Evolutionary conservation across 1,140 invertebrate species (phyloP).

Genomic region (Macrostomum lignano): DNA sequence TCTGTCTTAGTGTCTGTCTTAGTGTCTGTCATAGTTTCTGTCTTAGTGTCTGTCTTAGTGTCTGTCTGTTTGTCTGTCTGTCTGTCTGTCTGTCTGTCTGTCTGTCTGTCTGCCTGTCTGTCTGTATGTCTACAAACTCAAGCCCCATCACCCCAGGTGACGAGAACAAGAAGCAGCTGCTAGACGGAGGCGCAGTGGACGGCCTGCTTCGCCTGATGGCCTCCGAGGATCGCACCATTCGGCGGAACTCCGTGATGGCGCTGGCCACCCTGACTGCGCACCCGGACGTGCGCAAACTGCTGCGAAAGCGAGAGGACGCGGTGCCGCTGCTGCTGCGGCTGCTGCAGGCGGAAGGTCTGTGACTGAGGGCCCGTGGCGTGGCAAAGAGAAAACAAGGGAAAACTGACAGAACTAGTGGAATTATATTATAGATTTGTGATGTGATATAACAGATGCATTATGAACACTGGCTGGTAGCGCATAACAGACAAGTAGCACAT

Average conservation of each 20-base stretch:
- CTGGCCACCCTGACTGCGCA: constrained; percentile 14
- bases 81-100: too few species aligned
- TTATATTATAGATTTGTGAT: too few species aligned
- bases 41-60: too few species aligned
- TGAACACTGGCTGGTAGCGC: too few species aligned
- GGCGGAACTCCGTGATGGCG: constrained; percentile 23
- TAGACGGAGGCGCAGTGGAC: constrained; percentile 19
- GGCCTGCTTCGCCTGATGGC: constrained; percentile 16
- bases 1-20: too few species aligned
- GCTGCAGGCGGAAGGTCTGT: constrained; percentile 18
- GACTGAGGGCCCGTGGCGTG: neutral
- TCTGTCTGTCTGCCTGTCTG: too few species aligned
- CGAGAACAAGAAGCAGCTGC: constrained; percentile 22
- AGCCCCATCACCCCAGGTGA: constrained; percentile 15
- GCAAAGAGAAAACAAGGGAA: too few species aligned
- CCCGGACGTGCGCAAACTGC: constrained; percentile 12
- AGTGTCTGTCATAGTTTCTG: too few species aligned
- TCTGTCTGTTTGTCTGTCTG: too few species aligned
- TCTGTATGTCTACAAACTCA: neutral
- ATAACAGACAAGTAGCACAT: too few species aligned
- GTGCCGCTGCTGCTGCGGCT: constrained; percentile 18
- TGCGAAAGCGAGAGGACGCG: constrained; percentile 17
- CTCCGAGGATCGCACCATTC: constrained; percentile 19
- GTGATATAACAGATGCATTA: too few species aligned
- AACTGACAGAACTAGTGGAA: too few species aligned